These are phyloP conservation scores for Centropus unirufus DNA, from an alignment of 2,113 vertebrate genomes.

Conservation along the genomic window DNA sequence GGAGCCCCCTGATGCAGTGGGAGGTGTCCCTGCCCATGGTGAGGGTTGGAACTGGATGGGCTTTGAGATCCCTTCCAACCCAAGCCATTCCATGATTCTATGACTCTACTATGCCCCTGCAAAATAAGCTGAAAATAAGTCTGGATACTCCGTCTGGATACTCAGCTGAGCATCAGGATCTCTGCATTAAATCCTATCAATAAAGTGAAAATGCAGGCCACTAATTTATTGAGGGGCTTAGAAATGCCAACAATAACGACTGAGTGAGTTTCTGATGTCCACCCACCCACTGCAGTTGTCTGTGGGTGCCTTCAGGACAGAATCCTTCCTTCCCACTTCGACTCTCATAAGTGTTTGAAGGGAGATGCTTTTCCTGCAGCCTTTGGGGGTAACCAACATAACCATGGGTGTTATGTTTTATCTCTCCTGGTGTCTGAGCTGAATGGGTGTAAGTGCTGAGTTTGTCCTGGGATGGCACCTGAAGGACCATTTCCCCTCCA, in stretches of 20 bases:
- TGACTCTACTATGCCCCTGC: no score
- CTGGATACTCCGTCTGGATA: background rate
- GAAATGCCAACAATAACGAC: background rate
- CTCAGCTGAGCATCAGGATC: background rate
- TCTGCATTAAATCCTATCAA: background rate
- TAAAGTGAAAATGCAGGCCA: background rate
- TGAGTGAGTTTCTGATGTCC: background rate
- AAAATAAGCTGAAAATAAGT: background rate
- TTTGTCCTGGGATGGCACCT: background rate
- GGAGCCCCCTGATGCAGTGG: no score
- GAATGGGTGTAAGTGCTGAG: fast-evolving
- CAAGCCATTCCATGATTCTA: no score
- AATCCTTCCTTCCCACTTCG: background rate
- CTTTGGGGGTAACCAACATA: fast-evolving
- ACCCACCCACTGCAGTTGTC: no score
- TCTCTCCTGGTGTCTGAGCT: background rate
- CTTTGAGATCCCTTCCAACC: no score
- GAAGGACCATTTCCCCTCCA: background rate
- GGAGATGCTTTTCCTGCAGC: background rate
- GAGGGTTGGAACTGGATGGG: no score
- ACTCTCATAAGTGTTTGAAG: background rate
- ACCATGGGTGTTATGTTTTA: background rate
- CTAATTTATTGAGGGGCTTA: background rate
- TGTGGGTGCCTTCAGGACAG: fast-evolving
- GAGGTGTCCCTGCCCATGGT: no score